Evolutionary conservation across 2,888 invertebrate species (phyloP).

Genomic region (Orthosia gracilis): DNA sequence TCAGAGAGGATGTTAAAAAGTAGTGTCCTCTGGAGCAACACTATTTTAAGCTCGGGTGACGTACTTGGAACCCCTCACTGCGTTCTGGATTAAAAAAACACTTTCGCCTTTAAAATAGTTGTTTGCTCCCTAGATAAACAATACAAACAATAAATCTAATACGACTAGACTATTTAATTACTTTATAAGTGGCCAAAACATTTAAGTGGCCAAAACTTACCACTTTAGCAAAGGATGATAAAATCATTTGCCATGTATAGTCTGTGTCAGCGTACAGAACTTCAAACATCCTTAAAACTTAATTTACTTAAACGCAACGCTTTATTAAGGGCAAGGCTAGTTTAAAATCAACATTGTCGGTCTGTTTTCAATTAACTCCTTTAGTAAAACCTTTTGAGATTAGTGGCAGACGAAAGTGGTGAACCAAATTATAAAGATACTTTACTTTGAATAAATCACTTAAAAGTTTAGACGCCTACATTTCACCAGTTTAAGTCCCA

Average conservation of each 20-base stretch:
- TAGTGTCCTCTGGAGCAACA: too few relatives aligned
- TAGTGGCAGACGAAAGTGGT: slow-evolving; percentile 5
- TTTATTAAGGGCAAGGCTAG: slow-evolving; percentile 2
- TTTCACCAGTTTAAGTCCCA: not conserved
- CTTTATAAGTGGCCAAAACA: too few relatives aligned
- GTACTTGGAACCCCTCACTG: too few relatives aligned
- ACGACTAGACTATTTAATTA: too few relatives aligned
- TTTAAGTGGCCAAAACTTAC: not conserved
- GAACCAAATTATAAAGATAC: not conserved
- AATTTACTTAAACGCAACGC: slow-evolving; percentile 2
- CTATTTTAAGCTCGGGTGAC: too few relatives aligned
- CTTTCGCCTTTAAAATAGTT: too few relatives aligned
- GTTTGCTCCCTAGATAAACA: too few relatives aligned
- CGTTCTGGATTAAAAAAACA: too few relatives aligned
- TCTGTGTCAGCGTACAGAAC: not conserved
- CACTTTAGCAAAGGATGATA: not conserved
- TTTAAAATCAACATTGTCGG: not conserved
- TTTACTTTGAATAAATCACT: not conserved
- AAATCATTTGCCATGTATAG: not conserved
- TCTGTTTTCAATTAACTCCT: not conserved
- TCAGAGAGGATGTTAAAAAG: too few relatives aligned
- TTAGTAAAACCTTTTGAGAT: slow-evolving; percentile 26
- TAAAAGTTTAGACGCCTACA: not conserved
- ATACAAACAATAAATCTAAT: too few relatives aligned
- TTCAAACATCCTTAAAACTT: not conserved